These are phyloP conservation scores for Microchirus variegatus DNA, from an alignment of 2,797 vertebrate genomes.

Conservation along the genomic window DNA sequence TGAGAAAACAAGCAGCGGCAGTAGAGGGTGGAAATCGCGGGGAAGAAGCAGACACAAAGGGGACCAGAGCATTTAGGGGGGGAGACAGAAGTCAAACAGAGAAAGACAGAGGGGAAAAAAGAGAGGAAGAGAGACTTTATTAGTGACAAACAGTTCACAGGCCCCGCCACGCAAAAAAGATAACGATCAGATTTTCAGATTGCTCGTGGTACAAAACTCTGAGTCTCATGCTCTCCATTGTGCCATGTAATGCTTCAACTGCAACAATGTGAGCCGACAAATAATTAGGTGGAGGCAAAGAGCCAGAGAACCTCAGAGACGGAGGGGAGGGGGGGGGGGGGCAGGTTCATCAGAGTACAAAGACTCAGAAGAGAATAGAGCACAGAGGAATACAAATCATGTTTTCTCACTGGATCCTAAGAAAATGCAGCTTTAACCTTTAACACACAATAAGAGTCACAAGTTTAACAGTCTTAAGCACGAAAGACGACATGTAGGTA, in stretches of 20 bases:
- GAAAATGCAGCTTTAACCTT: neutral
- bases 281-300: conserved; percentile 43
- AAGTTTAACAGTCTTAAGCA: neutral
- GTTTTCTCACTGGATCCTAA: neutral
- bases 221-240: conserved; percentile 40
- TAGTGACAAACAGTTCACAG: conserved; percentile 76
- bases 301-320: conserved; percentile 48
- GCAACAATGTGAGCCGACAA: conserved; percentile 25
- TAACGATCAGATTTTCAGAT: conserved; percentile 57
- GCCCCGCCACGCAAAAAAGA: conserved; percentile 77
- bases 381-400: conserved; percentile 8
- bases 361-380: conserved; percentile 40
- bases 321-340: conserved; percentile 7
- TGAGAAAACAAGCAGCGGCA: conserved; percentile 82
- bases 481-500: neutral
- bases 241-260: conserved; percentile 43
- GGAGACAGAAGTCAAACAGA: conserved; percentile 47
- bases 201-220: conserved; percentile 45
- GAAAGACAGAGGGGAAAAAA: conserved; percentile 50
- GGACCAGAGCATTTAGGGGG: conserved; percentile 67
- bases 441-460: neutral
- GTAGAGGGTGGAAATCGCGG: conserved; percentile 79
- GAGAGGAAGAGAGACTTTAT: conserved; percentile 62
- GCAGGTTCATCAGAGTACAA: conserved; percentile 44
- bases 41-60: conserved; percentile 70